Evolutionary conservation across 2,113 vertebrate genomes (phyloP).

Genomic region (Epinephelus cyanopodus): DNA sequence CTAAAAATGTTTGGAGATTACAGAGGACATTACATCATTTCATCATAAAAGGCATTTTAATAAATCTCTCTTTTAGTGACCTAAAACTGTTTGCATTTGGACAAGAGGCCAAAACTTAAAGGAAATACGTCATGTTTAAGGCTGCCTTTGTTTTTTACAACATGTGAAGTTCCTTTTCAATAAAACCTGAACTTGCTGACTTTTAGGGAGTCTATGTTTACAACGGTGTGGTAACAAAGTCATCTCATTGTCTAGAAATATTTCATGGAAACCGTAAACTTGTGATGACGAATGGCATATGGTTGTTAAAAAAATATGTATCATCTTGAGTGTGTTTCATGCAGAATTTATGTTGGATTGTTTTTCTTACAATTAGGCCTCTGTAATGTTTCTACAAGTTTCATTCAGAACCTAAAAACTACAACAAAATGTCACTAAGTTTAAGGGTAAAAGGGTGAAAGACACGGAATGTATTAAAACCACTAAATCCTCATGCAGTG

Average conservation of each 20-base stretch:
- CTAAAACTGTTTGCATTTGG: too few relatives aligned
- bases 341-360: neutral
- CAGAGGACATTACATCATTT: too few relatives aligned
- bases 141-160: constrained; percentile 11
- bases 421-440: neutral
- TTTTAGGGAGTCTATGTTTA: neutral
- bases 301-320: neutral
- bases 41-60: too few relatives aligned
- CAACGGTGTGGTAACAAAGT: neutral
- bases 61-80: too few relatives aligned
- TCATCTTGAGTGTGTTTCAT: neutral
- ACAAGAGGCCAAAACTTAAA: too few relatives aligned
- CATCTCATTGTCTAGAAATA: neutral
- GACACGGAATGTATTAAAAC: neutral
- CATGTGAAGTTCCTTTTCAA: constrained; percentile 7
- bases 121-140: constrained; percentile 31
- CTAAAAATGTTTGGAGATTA: too few relatives aligned
- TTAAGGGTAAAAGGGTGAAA: neutral
- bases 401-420: constrained; percentile 3
- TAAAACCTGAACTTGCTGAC: constrained; percentile 34
- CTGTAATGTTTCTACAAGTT: neutral
- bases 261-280: neutral
- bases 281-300: neutral
- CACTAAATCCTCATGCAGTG: constrained; percentile 20
- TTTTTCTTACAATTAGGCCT: neutral